Evolutionary conservation across 2,797 vertebrate genomes (phyloP).

Genomic region (Orientallactaga sibirica): DNA sequence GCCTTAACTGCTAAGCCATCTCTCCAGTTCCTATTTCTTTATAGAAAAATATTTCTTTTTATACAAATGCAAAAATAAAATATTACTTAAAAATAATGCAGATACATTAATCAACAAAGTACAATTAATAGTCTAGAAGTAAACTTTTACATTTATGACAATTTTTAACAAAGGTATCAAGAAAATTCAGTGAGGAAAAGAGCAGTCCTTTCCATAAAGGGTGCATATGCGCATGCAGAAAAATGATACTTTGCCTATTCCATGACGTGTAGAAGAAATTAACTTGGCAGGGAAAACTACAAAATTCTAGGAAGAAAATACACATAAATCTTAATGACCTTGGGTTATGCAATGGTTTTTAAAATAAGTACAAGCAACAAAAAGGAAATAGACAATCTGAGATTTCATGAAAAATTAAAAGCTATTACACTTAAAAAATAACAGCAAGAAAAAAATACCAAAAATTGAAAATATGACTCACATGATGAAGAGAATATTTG

Average conservation of each 20-base stretch:
- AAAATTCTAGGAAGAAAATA: neutral
- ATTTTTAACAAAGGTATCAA: neutral
- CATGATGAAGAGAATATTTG: neutral
- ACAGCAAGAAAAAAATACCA: neutral
- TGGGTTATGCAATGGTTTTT: neutral
- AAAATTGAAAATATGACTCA: neutral
- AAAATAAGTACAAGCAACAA: neutral
- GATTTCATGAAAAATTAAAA: constrained; percentile 23
- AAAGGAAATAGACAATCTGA: neutral
- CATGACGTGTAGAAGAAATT: neutral
- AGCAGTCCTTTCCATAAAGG: neutral
- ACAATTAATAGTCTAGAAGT: neutral
- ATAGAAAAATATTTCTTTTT: neutral
- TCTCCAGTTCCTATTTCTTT: neutral
- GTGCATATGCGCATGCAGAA: neutral
- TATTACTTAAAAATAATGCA: neutral
- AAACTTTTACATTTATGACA: neutral
- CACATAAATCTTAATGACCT: neutral
- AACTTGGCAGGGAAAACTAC: neutral
- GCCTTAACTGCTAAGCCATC: no score
- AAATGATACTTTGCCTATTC: neutral
- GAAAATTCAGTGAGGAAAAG: neutral
- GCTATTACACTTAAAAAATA: neutral
- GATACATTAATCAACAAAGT: neutral
- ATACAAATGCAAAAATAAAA: neutral